phyloP scores from a whole-genome alignment of 2,113 vertebrate genomes.

The rat (Rattus norvegicus) region DNA sequence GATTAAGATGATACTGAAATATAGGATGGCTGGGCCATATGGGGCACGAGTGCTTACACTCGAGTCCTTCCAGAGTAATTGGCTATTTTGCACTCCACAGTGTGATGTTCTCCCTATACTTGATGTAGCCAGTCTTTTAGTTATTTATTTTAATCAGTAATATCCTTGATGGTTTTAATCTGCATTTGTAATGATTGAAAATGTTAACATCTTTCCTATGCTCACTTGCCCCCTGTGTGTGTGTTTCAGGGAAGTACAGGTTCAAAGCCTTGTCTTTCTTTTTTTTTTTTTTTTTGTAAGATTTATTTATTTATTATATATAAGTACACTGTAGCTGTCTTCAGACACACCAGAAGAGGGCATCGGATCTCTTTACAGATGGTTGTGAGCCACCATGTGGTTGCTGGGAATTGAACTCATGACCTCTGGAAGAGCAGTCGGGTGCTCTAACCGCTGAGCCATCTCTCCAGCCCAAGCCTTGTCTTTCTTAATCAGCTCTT shows the following conservation, averaged over 20 bases:
- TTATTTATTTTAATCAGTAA: not conserved
- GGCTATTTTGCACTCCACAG: not conserved
- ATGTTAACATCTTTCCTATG: not conserved
- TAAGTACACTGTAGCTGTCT: no score
- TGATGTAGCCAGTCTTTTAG: not conserved
- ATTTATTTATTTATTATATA: no score
- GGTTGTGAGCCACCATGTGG: no score
- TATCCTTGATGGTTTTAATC: not conserved
- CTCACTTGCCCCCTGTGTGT: not conserved
- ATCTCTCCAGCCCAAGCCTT: no score
- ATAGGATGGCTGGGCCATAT: not conserved
- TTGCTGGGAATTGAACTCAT: no score
- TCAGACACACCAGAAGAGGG: no score
- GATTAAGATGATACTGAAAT: not conserved
- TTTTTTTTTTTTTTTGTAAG: no score
- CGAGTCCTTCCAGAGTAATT: not conserved
- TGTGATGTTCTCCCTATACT: not conserved
- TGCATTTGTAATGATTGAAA: not conserved
- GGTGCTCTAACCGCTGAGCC: no score
- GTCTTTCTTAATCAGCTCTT: not conserved
- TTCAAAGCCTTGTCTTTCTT: not conserved
- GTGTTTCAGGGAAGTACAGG: slow-evolving; percentile 19
- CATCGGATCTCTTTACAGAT: no score
- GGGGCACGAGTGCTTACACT: not conserved
- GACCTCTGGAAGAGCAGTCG: no score